Evolutionary conservation across 2,113 vertebrate species (phyloP).

Genomic region (Gnathonemus longibarbis): DNA sequence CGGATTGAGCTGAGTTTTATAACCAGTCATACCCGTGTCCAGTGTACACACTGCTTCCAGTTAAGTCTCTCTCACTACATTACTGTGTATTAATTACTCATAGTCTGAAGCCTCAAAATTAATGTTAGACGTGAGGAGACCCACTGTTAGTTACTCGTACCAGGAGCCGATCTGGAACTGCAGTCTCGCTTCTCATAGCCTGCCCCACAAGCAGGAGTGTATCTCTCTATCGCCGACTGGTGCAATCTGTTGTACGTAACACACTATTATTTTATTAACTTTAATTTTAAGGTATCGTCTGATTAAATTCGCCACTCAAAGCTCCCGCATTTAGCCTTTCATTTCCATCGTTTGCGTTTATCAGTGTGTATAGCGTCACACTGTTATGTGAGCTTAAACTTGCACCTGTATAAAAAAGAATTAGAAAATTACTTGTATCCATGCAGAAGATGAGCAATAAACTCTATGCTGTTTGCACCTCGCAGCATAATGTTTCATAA

Average conservation of each 20-base stretch:
- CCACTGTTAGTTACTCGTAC: conserved; percentile 30
- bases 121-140: conserved; percentile 34
- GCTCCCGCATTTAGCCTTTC: conserved; percentile 53
- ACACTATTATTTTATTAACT: conserved; percentile 64
- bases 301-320: conserved; percentile 65
- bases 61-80: conserved; percentile 11
- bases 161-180: conserved; percentile 37
- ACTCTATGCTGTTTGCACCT: conserved; percentile 85
- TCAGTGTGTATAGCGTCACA: conserved; percentile 75
- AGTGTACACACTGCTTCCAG: conserved; percentile 48
- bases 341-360: conserved; percentile 83
- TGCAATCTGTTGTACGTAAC: conserved; percentile 67
- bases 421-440: conserved; percentile 68
- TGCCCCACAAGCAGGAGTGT: conserved; percentile 57
- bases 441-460: conserved; percentile 89
- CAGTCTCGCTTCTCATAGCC: conserved; percentile 41
- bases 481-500: conserved; percentile 78
- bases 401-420: conserved; percentile 75
- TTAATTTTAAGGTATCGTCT: conserved; percentile 68
- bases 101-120: conserved; percentile 20
- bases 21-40: conserved; percentile 44
- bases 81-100: conserved; percentile 32
- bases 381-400: conserved; percentile 85
- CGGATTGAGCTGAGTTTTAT: conserved; percentile 31
- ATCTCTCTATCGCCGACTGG: conserved; percentile 58